phyloP scores from a whole-genome alignment of 2,888 invertebrate species.

The Athalia rosae region DNA sequence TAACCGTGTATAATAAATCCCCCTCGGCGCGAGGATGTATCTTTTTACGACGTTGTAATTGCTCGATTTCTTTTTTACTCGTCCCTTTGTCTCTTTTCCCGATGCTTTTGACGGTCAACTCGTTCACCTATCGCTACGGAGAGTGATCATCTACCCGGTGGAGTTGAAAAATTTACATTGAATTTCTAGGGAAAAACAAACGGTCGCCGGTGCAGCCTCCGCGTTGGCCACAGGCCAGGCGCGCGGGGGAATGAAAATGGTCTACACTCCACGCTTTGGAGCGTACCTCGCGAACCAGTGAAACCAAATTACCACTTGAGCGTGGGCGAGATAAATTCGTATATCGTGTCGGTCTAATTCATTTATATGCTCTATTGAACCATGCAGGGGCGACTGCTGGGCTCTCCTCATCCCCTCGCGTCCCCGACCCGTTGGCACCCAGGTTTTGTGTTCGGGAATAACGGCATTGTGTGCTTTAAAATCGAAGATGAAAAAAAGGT shows the following conservation, averaged over 20 bases:
- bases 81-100: background rate
- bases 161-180: background rate
- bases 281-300: conserved; percentile 32
- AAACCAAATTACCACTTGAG: conserved; percentile 42
- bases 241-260: conserved; percentile 26
- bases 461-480: background rate
- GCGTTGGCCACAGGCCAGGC: conserved; percentile 11
- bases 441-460: background rate
- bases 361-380: conserved; percentile 69
- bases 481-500: background rate
- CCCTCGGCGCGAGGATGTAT: no score
- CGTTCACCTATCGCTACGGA: background rate
- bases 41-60: background rate
- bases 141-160: conserved; percentile 19
- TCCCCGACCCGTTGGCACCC: background rate
- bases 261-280: conserved; percentile 8
- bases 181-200: background rate
- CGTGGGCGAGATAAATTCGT: conserved; percentile 42
- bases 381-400: conserved; percentile 55
- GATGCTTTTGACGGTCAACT: background rate
- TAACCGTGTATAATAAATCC: no score
- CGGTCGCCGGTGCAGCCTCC: background rate
- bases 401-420: background rate
- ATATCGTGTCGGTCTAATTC: conserved; percentile 61
- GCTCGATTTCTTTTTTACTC: background rate